Evolutionary conservation across 2,797 vertebrate genomes (phyloP).

Genomic region (Loris lydekkerianus): DNA sequence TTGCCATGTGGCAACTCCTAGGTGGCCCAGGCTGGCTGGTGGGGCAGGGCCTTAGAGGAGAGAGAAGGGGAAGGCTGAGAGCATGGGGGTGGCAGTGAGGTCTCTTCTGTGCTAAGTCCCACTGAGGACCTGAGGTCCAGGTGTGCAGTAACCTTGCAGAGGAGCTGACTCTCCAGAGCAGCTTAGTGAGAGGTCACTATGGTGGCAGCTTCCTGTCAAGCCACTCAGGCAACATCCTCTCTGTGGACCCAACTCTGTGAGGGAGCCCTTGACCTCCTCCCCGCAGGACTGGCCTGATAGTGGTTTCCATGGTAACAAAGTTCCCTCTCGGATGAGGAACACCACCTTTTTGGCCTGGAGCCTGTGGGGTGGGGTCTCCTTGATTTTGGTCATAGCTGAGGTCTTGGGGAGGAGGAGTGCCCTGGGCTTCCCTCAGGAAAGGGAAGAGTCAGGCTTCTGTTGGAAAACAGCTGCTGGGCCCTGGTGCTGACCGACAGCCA

Average conservation of each 20-base stretch:
- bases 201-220: neutral
- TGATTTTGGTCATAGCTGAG: neutral
- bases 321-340: neutral
- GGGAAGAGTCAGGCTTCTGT: neutral
- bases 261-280: neutral
- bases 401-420: neutral
- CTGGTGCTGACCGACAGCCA: slow-evolving; percentile 60
- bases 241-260: neutral
- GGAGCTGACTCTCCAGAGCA: neutral
- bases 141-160: neutral
- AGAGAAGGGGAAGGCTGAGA: neutral
- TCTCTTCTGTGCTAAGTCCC: neutral
- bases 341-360: slow-evolving; percentile 58
- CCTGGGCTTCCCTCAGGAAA: slow-evolving; percentile 65
- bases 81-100: fast-evolving
- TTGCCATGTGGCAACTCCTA: neutral
- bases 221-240: neutral
- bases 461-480: slow-evolving; percentile 70
- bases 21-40: slow-evolving; percentile 41
- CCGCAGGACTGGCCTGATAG: neutral
- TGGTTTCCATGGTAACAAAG: slow-evolving; percentile 8
- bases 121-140: neutral
- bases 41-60: neutral
- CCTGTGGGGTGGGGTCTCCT: slow-evolving; percentile 31
- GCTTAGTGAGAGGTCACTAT: neutral